These are phyloP conservation scores for Chelidonichthys spinosus DNA, from an alignment of 2,797 vertebrate species.

Conservation along the genomic window DNA sequence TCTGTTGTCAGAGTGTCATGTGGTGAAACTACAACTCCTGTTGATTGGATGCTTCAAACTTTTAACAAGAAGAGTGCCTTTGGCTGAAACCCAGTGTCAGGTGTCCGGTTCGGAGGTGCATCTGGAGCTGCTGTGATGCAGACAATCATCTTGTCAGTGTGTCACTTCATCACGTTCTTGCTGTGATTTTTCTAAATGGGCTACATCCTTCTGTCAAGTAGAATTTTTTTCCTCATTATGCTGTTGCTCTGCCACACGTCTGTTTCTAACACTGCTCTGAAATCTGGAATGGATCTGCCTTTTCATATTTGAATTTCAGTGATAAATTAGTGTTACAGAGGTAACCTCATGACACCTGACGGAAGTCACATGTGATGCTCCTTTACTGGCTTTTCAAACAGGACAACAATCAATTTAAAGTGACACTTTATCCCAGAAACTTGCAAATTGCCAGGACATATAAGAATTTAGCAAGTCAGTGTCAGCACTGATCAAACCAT, in stretches of 20 bases:
- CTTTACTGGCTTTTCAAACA: constrained; percentile 4
- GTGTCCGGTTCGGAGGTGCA: constrained; percentile 21
- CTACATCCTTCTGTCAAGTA: constrained; percentile 58
- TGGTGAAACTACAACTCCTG: constrained; percentile 5
- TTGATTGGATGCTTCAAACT: constrained; percentile 25
- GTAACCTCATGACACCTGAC: not conserved
- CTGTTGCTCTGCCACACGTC: constrained; percentile 17
- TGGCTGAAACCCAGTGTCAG: constrained; percentile 28
- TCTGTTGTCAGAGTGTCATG: constrained; percentile 14
- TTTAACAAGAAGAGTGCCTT: constrained; percentile 27
- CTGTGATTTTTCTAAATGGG: constrained; percentile 64
- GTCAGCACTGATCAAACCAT: not conserved
- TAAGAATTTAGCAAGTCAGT: not conserved
- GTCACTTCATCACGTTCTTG: constrained; percentile 55
- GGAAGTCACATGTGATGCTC: not conserved
- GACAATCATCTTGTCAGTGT: constrained; percentile 40
- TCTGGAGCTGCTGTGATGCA: constrained; percentile 26
- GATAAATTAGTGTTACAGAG: not conserved
- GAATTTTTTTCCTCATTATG: not conserved
- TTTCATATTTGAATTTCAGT: not conserved
- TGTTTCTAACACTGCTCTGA: constrained; percentile 1
- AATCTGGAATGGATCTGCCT: not conserved
- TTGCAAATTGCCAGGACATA: not conserved
- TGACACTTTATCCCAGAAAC: not conserved
- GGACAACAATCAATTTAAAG: not conserved